phyloP scores from a whole-genome alignment of 2,113 vertebrate genomes.

The Nyctereutes procyonoides region DNA sequence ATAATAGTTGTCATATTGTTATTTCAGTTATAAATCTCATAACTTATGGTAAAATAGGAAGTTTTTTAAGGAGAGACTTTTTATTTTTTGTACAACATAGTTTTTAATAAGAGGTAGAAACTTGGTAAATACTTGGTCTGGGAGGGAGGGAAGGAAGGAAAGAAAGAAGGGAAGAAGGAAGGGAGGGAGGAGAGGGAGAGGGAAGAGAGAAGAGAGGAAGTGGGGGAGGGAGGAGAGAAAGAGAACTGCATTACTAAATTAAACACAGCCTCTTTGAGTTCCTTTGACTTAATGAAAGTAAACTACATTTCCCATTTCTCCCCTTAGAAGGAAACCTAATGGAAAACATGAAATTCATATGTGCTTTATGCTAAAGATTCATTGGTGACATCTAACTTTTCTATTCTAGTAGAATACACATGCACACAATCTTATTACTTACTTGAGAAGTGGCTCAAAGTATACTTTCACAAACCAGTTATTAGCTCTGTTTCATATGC shows the following conservation, averaged over 20 bases:
- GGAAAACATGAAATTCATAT: not conserved
- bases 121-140: not conserved
- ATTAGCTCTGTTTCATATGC: not conserved
- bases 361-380: not conserved
- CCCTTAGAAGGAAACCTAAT: not conserved
- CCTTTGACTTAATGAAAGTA: not conserved
- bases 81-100: not conserved
- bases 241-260: not conserved
- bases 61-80: not conserved
- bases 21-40: not conserved
- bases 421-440: not conserved
- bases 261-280: not conserved
- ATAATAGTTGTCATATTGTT: not conserved
- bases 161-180: not conserved
- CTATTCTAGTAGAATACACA: not conserved
- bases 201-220: not conserved
- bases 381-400: not conserved
- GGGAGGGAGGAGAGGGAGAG: not conserved
- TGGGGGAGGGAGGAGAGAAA: not conserved
- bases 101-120: not conserved
- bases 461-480: not conserved
- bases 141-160: not conserved
- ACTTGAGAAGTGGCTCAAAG: not conserved
- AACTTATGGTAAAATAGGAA: not conserved
- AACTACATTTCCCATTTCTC: not conserved